Percentiles rank a stretch among this genome's conserved stretches.
Evolutionary conservation across 2,888 invertebrate genomes (phyloP).

Genomic region (Pammene fasciana): DNA sequence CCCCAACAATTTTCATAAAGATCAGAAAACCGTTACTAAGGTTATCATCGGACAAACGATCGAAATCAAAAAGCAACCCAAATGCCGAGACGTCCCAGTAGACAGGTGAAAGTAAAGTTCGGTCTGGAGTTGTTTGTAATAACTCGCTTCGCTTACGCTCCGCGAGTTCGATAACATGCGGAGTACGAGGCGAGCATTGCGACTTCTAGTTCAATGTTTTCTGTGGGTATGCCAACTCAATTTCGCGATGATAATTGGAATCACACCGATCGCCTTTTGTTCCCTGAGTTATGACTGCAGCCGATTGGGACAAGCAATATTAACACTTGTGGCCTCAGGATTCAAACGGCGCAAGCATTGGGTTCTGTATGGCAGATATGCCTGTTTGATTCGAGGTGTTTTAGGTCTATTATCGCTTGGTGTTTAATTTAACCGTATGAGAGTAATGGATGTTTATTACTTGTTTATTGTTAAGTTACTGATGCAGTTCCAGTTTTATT

Average conservation of each 20-base stretch:
- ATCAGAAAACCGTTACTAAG: no score
- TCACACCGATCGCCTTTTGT: constrained; percentile 71
- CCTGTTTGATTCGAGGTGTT: neutral
- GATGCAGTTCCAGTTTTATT: neutral
- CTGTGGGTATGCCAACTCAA: constrained; percentile 50
- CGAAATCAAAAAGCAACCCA: no score
- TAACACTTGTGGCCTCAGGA: constrained; percentile 25
- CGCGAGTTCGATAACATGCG: no score
- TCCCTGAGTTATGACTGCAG: constrained; percentile 69
- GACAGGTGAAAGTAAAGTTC: no score
- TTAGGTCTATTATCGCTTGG: constrained; percentile 29
- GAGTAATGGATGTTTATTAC: constrained; percentile 12
- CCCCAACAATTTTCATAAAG: no score
- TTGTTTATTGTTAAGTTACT: constrained; percentile 6
- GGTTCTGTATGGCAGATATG: neutral
- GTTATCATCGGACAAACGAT: no score
- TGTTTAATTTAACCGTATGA: constrained; percentile 28
- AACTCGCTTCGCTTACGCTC: no score
- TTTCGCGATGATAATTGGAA: constrained; percentile 74
- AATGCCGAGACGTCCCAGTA: no score
- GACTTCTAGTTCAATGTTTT: no score
- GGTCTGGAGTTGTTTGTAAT: no score
- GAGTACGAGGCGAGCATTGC: no score
- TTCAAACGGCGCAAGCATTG: neutral
- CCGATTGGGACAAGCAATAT: constrained; percentile 61